Evolutionary conservation across 64 coral and sea anemone genomes (phyloP), one percentile per base, ranked within the genome.

Genomic region (Porites australiensis): DNA sequence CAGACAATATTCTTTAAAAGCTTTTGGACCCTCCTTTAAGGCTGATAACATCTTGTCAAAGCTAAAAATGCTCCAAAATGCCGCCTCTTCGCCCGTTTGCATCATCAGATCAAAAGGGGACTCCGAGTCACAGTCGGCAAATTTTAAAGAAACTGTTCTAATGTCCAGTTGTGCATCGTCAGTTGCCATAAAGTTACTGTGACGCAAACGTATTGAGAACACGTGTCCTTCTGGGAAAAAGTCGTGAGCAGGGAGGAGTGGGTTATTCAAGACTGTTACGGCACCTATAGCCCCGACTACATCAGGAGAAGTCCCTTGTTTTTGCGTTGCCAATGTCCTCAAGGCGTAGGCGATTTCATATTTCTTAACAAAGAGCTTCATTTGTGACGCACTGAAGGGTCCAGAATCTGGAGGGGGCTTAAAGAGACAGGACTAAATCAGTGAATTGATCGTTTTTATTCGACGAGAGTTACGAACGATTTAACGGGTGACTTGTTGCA

Each of bases 71-170:
- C 85, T 73, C 95, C 95, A 96, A 44, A 93, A 93, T n/a, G 92
- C 73, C 19, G 87, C 89, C 8, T 85, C 91, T 90, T 88, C 74
- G 37, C 95, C 95, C n/a, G 86, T 96, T 19, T 96, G 88, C 87
- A 96, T 86, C 8, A 96, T 16, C 16, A 96, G 70, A 88, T 96
- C 95, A 86, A 96, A 79, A 37, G 95, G 95, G 54, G 90, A 93
- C 47, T 96, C 95, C 44, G 75, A 83, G 13, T 96, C 87, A 45
- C 87, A 93, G 70, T 96, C 95, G 23, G 86, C 95, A 96, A 96
- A 96, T 66, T 96, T 96, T 1, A 96, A 18, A 43, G 95, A 89
- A 4, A 83, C 79, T 6, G 77, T 58, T 79, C 95, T 84, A 11
- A 83, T 91, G 54, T 96, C 95, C 22, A 87, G 58, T 5, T 61